phyloP scores from a whole-genome alignment of 1,140 invertebrate genomes.

The Drosophila quadrilineata region DNA sequence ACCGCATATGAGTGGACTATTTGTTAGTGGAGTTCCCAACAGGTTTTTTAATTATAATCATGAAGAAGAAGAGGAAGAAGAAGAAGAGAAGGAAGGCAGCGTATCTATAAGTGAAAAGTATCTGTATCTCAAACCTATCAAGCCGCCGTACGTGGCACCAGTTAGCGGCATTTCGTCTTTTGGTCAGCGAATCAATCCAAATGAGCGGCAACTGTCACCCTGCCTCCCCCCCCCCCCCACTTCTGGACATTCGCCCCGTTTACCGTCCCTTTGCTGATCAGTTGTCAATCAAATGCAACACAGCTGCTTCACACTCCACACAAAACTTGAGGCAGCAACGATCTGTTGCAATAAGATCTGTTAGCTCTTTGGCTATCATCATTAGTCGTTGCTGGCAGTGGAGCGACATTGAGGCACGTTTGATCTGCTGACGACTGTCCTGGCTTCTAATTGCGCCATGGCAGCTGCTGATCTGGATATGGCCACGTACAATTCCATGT shows the following conservation, averaged over 20 bases:
- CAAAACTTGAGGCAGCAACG: not conserved
- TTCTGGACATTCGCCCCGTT: too few relatives aligned
- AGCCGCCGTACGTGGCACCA: constrained; percentile 10
- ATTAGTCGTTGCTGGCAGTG: constrained; percentile 68
- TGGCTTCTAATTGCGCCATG: constrained; percentile 40
- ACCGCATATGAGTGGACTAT: constrained; percentile 47
- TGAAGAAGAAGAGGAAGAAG: constrained; percentile 16
- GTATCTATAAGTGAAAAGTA: constrained; percentile 3
- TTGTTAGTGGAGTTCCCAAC: constrained; percentile 51
- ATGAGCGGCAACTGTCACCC: not conserved
- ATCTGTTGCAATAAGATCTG: not conserved
- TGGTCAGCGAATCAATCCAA: not conserved
- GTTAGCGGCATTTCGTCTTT: too few relatives aligned
- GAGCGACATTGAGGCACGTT: constrained; percentile 67
- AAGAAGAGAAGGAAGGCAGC: not conserved
- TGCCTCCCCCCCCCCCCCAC: too few relatives aligned
- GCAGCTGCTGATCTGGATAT: constrained; percentile 56
- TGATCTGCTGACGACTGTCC: constrained; percentile 41
- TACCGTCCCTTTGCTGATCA: constrained; percentile 56
- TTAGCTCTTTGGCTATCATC: constrained; percentile 57
- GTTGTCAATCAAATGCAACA: constrained; percentile 72
- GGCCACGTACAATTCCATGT: constrained; percentile 14
- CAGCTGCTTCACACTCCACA: constrained; percentile 70
- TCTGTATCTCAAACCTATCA: constrained; percentile 56
- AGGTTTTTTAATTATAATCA: constrained; percentile 77